A percentile compares a stretch with the other conserved stretches of the same genome.
Conservation (phyloP, 2,113 vertebrate species). For the Nothobranchius kuhntae region DNA sequence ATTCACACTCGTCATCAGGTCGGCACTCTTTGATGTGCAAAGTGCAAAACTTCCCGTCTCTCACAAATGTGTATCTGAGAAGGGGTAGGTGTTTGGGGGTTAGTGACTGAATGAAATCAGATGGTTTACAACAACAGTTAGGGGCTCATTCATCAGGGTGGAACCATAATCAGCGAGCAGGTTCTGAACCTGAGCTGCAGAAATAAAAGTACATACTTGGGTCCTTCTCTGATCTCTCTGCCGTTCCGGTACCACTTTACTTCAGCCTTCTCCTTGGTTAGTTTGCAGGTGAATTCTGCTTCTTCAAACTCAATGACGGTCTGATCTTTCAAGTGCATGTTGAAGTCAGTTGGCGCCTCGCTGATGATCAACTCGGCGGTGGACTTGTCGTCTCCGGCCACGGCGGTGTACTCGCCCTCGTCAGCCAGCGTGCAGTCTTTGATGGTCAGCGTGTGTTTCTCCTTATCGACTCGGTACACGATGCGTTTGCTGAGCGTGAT, state of each 20-base stretch:
- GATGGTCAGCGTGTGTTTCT: slow-evolving; percentile 92
- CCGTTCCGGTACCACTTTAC: slow-evolving; percentile 97
- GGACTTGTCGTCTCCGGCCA: slow-evolving; percentile 89
- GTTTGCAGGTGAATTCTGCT: slow-evolving; percentile 90
- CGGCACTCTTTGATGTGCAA: slow-evolving; percentile 93
- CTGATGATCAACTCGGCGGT: slow-evolving; percentile 95
- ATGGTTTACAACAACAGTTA: not conserved
- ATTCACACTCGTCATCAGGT: slow-evolving; percentile 96
- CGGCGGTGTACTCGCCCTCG: slow-evolving; percentile 93
- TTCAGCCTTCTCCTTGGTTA: slow-evolving; percentile 94
- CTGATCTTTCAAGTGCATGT: slow-evolving; percentile 88
- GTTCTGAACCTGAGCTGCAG: not conserved
- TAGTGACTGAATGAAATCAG: too few species aligned
- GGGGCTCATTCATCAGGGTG: too few species aligned
- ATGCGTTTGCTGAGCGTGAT: slow-evolving; percentile 85
- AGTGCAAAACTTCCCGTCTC: slow-evolving; percentile 88
- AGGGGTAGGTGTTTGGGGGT: not conserved
- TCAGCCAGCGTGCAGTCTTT: slow-evolving; percentile 93
- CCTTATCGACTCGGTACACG: slow-evolving; percentile 90
- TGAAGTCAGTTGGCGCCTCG: slow-evolving; percentile 95
- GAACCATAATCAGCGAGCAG: too few species aligned
- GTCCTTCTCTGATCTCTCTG: slow-evolving; percentile 94
- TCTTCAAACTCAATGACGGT: slow-evolving; percentile 96
- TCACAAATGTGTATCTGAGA: slow-evolving; percentile 90
- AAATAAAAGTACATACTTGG: slow-evolving; percentile 78